Evolutionary conservation across 2,797 vertebrate genomes (phyloP), one percentile per base, ranked within the genome.

Genomic region (Thunnus albacares): DNA sequence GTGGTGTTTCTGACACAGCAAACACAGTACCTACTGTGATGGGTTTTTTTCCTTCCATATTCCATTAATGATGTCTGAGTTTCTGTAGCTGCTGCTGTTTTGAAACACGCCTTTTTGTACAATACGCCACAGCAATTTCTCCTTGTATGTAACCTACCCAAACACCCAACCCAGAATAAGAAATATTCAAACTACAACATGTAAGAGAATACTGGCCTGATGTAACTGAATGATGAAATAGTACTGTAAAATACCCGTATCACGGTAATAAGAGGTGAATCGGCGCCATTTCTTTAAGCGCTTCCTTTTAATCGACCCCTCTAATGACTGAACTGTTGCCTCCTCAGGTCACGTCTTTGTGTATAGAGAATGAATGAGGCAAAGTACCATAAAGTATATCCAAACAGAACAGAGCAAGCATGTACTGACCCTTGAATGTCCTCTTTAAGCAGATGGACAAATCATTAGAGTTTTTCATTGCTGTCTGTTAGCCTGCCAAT

Each of bases 371-470:
- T 24, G 49, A 53, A 20, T 57, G 51, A 82, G 60, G 33, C 58
- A 9, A 14, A 65, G 75, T 3, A 22, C 61, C 75, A 74, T 80
- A 51, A 82, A 74, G 30, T 18, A 20, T 59, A 71, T 51, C 47
- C 18, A 51, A 51, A 38, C 12, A 61, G 64, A 74, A 14, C 59
- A 51, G 69, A 79, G 72, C 45, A 35, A 58, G 80, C 80, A 69
- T 9, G 43, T 59, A 20, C 79, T 90, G 90, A 92, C 91, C 93
- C 83, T 53, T 79, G 56, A 56, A 74, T 80, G 90, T 91, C 90
- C 90, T 89, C 80, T 71, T 79, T 41, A 82, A 45, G 70, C 93
- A 94, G 85, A 92, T 92, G 92, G 93, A 90, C 89, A 82, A 93
- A 74, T 82, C 91, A 90, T 93, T 90, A 91, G 76, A 68, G 71